Conservation (phyloP, 2,888 invertebrate species). For the Chironomus tentans region DNA sequence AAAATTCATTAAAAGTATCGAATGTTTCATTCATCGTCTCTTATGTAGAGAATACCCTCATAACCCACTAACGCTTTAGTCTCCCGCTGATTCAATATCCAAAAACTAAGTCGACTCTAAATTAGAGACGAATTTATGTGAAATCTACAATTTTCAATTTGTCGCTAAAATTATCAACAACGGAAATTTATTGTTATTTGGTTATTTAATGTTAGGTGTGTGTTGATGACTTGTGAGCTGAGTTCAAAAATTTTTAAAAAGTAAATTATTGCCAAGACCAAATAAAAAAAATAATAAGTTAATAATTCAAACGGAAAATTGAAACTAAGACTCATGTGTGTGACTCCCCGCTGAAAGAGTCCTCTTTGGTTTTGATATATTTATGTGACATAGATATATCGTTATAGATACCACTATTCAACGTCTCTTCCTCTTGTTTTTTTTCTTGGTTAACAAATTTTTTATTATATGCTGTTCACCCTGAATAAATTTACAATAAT, state of each 20-base stretch:
- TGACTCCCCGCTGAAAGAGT: conserved; percentile 19
- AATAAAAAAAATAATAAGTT: no score
- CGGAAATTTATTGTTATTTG: background rate
- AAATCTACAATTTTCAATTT: background rate
- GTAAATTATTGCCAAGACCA: no score
- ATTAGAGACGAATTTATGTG: background rate
- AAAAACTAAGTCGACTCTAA: no score
- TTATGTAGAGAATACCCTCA: background rate
- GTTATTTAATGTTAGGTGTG: background rate
- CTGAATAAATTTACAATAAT: background rate
- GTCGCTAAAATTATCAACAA: background rate
- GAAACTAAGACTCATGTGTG: no score
- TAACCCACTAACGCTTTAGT: background rate
- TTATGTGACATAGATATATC: no score
- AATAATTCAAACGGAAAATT: background rate
- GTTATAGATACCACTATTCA: no score
- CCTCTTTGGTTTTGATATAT: background rate
- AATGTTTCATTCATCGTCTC: background rate
- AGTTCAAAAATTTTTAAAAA: no score
- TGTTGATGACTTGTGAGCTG: conserved; percentile 21
- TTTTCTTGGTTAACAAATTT: background rate
- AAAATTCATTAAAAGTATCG: no score
- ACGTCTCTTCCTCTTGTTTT: no score
- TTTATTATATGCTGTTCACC: background rate
- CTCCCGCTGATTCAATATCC: background rate